Evolutionary conservation across 2,113 vertebrate genomes (phyloP).

Genomic region (Tragelaphus scriptus): DNA sequence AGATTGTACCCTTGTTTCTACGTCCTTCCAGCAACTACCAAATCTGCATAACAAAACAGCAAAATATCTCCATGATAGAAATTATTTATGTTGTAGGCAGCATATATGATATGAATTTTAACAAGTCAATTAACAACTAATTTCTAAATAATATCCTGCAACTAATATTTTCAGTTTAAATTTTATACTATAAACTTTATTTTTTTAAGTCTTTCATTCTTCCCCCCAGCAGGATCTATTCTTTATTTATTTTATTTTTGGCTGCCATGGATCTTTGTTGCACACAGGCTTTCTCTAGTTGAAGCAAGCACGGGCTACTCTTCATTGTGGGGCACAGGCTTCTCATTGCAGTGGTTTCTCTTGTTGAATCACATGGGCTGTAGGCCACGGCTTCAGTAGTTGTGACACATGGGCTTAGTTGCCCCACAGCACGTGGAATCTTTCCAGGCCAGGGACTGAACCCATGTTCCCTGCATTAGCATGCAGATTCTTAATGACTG

Average conservation of each 20-base stretch:
- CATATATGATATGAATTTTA: not conserved
- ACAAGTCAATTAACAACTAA: not conserved
- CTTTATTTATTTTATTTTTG: not conserved
- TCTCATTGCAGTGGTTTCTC: not conserved
- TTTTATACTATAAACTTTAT: not conserved
- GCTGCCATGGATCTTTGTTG: not conserved
- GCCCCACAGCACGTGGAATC: not conserved
- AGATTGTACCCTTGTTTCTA: not conserved
- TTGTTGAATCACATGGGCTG: not conserved
- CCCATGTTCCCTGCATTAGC: not conserved
- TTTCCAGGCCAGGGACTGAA: not conserved
- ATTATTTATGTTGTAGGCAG: not conserved
- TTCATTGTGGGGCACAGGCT: not conserved
- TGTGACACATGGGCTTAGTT: not conserved
- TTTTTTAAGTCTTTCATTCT: not conserved
- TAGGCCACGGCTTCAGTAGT: not conserved
- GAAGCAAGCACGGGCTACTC: not conserved
- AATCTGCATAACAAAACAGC: not conserved
- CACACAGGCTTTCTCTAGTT: not conserved
- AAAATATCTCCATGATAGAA: not conserved
- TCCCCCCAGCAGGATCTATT: not conserved
- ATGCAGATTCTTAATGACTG: not conserved
- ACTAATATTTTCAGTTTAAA: slow-evolving; percentile 3
- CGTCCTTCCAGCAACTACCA: not conserved
- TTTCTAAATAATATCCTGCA: slow-evolving; percentile 4